These are phyloP conservation scores for Heteromurus nitidus DNA, from an alignment of 2,888 invertebrate genomes.

Conservation along the genomic window DNA sequence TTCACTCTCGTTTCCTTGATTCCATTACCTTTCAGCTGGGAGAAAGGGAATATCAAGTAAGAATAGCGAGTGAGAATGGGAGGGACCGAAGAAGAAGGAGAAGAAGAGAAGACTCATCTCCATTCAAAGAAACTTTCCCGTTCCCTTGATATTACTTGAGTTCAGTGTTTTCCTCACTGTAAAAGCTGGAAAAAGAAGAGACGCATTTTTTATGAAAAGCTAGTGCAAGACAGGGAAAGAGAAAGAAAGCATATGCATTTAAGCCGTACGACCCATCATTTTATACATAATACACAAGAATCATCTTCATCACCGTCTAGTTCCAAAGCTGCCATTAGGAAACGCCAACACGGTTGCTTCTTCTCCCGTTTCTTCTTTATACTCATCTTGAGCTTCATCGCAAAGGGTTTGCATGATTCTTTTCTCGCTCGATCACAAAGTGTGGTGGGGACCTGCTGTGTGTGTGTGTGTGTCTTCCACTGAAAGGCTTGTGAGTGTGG, in stretches of 20 bases:
- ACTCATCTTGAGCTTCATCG: background rate
- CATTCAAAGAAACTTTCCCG: constrained; percentile 59
- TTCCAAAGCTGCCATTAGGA: background rate
- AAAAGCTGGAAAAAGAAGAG: background rate
- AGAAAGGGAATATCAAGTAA: constrained; percentile 53
- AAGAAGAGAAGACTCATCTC: constrained; percentile 43
- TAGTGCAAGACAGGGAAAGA: background rate
- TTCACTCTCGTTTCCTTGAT: constrained; percentile 59
- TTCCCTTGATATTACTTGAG: constrained; percentile 54
- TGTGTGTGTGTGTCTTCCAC: constrained; percentile 1
- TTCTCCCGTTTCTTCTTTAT: background rate
- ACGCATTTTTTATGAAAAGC: constrained; percentile 8
- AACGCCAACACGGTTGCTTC: background rate
- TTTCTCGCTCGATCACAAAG: background rate
- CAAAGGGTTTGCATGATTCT: constrained; percentile 17
- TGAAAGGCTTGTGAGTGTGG: too few relatives aligned
- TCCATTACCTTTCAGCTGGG: constrained; percentile 54
- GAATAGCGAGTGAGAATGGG: too few relatives aligned
- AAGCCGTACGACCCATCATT: background rate
- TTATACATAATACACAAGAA: background rate
- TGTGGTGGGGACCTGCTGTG: background rate
- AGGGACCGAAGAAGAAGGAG: background rate
- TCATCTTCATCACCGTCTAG: background rate
- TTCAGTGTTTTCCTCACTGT: constrained; percentile 44
- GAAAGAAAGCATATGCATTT: constrained; percentile 3